Conservation (phyloP, 2,888 invertebrate genomes). For the Drosophila pseudotakahashii region DNA sequence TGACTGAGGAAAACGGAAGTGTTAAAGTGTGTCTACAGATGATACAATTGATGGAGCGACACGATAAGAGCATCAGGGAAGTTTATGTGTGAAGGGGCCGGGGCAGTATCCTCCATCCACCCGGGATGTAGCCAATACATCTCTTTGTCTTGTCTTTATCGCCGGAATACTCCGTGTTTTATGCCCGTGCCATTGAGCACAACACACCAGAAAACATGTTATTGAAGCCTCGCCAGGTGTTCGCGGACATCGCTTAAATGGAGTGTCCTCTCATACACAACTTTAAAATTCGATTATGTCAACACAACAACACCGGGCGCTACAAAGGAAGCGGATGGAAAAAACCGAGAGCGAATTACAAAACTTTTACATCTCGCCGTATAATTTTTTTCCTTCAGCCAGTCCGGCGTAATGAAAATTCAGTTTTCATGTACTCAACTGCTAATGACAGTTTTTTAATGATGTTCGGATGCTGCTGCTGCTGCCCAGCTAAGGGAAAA, state of each 20-base stretch:
- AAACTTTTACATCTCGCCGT: constrained; percentile 48
- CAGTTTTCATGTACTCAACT: constrained; percentile 77
- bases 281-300: constrained; percentile 72
- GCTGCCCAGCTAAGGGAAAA: constrained; percentile 35
- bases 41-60: constrained; percentile 57
- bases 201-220: constrained; percentile 4
- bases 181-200: no score
- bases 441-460: constrained; percentile 81
- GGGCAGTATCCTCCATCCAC: background rate
- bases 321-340: constrained; percentile 42
- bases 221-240: constrained; percentile 13
- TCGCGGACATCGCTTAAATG: constrained; percentile 14
- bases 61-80: constrained; percentile 28
- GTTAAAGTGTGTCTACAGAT: constrained; percentile 71
- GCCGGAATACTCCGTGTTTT: background rate
- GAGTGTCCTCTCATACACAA: constrained; percentile 25
- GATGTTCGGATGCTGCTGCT: constrained; percentile 61
- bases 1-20: constrained; percentile 72
- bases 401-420: constrained; percentile 72
- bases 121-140: constrained; percentile 11
- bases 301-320: constrained; percentile 47
- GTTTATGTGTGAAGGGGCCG: background rate
- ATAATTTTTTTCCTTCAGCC: constrained; percentile 43
- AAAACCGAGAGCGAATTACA: constrained; percentile 27
- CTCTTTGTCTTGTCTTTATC: constrained; percentile 12